Evolutionary conservation across 2,888 invertebrate species (phyloP).

Genomic region (Zygogramma bicolorata): DNA sequence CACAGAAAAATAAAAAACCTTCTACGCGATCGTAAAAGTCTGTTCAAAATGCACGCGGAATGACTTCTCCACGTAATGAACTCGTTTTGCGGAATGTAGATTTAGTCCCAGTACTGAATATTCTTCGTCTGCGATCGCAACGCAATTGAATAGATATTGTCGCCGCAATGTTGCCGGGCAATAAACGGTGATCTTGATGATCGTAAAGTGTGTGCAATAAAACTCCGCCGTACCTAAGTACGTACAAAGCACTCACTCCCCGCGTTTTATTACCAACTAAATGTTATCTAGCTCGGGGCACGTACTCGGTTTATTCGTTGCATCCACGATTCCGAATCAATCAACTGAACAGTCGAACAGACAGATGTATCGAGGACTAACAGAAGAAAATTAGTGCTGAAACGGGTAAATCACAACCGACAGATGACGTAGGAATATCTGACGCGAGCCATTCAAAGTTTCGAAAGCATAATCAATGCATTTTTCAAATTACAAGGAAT

Average conservation of each 20-base stretch:
- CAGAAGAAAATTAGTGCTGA: no score
- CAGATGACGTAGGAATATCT: no score
- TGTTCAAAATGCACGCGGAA: neutral
- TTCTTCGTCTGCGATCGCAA: neutral
- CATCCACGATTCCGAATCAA: slow-evolving; percentile 43
- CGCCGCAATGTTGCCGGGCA: slow-evolving; percentile 55
- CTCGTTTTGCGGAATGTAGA: neutral
- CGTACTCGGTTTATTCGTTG: slow-evolving; percentile 52
- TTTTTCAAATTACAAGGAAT: no score
- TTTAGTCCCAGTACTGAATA: neutral
- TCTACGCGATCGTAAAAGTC: neutral
- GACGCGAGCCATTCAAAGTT: no score
- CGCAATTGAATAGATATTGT: slow-evolving; percentile 63
- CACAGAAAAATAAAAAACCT: no score
- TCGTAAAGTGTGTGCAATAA: slow-evolving; percentile 64
- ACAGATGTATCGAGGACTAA: neutral
- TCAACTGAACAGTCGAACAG: slow-evolving; percentile 41
- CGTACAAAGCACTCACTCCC: slow-evolving; percentile 48
- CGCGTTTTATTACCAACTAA: slow-evolving; percentile 50
- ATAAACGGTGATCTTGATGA: slow-evolving; percentile 64
- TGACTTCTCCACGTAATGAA: slow-evolving; percentile 17
- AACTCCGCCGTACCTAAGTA: slow-evolving; percentile 56
- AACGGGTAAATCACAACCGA: no score
- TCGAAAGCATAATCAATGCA: no score
- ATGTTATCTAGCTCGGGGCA: slow-evolving; percentile 51